A percentile compares a stretch with the other conserved stretches of the same genome.
Conservation (phyloP, 2,113 vertebrate species). For the Melanerpes formicivorus region DNA sequence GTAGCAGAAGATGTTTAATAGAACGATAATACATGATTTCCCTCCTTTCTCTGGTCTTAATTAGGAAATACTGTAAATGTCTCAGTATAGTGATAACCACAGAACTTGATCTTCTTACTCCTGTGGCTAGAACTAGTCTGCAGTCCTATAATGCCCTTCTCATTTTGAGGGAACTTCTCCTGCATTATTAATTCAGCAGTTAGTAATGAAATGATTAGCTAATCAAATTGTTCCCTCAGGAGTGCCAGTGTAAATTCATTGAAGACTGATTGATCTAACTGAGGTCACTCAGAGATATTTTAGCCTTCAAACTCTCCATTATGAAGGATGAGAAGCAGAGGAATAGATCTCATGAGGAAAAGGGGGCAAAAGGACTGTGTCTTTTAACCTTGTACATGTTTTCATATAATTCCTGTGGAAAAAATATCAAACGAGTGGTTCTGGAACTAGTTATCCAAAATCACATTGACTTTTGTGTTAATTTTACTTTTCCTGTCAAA, state of each 20-base stretch:
- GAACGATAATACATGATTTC: not conserved
- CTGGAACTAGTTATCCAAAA: not conserved
- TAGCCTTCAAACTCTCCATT: not conserved
- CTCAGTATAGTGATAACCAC: not conserved
- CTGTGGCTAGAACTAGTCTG: not conserved
- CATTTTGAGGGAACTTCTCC: not conserved
- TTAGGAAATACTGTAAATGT: not conserved
- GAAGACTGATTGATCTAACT: conserved; percentile 7
- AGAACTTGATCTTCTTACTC: not conserved
- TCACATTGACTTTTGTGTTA: not conserved
- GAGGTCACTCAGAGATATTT: not conserved
- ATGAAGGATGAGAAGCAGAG: not conserved
- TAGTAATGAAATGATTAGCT: conserved; percentile 36
- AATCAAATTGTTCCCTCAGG: not conserved
- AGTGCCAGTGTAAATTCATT: not conserved
- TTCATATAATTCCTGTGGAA: not conserved
- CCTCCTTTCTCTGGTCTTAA: not conserved
- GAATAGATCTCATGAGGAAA: not conserved
- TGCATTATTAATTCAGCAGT: not conserved
- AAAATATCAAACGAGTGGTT: not conserved
- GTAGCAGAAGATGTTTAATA: not conserved
- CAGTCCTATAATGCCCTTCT: not conserved
- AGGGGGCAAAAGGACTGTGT: not conserved
- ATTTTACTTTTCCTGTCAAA: not conserved
- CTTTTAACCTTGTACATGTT: not conserved